Evolutionary conservation across 2,888 invertebrate genomes (phyloP).

Genomic region (Spodoptera picta): DNA sequence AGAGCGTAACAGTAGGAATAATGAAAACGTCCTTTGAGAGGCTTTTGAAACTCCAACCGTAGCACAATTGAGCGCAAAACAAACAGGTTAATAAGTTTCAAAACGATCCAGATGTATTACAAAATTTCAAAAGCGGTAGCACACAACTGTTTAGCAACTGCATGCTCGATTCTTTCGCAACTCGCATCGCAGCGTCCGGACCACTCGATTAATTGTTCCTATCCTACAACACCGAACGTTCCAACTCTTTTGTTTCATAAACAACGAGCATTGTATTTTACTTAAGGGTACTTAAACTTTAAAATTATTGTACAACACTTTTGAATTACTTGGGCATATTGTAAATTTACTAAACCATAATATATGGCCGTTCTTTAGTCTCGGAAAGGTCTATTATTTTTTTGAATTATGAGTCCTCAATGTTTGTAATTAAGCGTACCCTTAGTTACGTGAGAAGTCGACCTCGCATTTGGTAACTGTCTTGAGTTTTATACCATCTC

Average conservation of each 20-base stretch:
- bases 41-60: constrained; percentile 75
- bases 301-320: constrained; percentile 55
- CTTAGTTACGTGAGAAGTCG: constrained; percentile 76
- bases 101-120: constrained; percentile 89
- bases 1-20: constrained; percentile 75
- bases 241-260: constrained; percentile 78
- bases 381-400: constrained; percentile 53
- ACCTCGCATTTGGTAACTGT: constrained; percentile 73
- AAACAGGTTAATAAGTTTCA: constrained; percentile 88
- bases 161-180: constrained; percentile 82
- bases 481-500: constrained; percentile 64
- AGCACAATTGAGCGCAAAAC: constrained; percentile 78
- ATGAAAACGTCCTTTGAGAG: constrained; percentile 80
- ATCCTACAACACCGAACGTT: constrained; percentile 77
- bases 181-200: constrained; percentile 85
- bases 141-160: constrained; percentile 84
- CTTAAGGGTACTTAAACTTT: constrained; percentile 51
- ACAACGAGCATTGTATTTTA: constrained; percentile 66
- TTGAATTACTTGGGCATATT: constrained; percentile 56
- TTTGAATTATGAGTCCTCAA: constrained; percentile 67
- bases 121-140: constrained; percentile 83
- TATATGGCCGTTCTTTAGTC: constrained; percentile 38
- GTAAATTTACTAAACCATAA: constrained; percentile 46
- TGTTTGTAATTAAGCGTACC: constrained; percentile 74
- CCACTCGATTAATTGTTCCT: constrained; percentile 87